Conservation (phyloP, 2,888 invertebrate genomes). For the Unio delphinus region DNA sequence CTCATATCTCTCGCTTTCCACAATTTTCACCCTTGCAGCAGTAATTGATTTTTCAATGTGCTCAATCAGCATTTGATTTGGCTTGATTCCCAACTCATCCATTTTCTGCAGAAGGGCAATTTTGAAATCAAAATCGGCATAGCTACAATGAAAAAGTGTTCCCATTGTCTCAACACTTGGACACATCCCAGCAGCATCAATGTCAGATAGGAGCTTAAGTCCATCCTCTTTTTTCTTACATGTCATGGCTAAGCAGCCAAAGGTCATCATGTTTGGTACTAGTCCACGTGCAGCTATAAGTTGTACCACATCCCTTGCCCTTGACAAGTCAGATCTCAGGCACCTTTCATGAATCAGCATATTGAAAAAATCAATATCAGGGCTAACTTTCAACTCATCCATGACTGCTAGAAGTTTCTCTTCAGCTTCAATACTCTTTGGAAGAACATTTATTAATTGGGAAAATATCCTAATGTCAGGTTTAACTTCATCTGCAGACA, state of each 20-base stretch:
- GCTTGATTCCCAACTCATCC: slow-evolving; percentile 77
- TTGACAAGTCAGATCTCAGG: slow-evolving; percentile 79
- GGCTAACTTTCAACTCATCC: slow-evolving; percentile 73
- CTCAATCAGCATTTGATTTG: slow-evolving; percentile 78
- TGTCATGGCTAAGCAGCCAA: slow-evolving; percentile 86
- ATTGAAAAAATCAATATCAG: slow-evolving; percentile 89
- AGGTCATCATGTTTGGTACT: slow-evolving; percentile 77
- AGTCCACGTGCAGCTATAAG: slow-evolving; percentile 49
- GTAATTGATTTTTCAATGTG: slow-evolving; percentile 77
- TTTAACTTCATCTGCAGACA: slow-evolving; percentile 78
- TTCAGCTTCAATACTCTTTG: slow-evolving; percentile 76
- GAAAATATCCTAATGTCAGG: slow-evolving; percentile 88
- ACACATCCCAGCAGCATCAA: slow-evolving; percentile 78
- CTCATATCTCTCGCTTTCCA: too few relatives aligned
- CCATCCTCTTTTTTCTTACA: slow-evolving; percentile 81
- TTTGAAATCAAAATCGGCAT: slow-evolving; percentile 79
- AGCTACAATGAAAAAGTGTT: slow-evolving; percentile 78
- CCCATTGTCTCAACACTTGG: slow-evolving; percentile 83
- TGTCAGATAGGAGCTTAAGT: slow-evolving; percentile 79
- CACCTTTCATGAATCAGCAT: slow-evolving; percentile 87
- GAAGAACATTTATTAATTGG: slow-evolving; percentile 82
- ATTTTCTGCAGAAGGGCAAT: slow-evolving; percentile 80
- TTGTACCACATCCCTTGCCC: slow-evolving; percentile 74
- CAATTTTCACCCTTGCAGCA: slow-evolving; percentile 65
- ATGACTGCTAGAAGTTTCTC: slow-evolving; percentile 76